These are phyloP conservation scores for Syrrhaptes paradoxus DNA, from an alignment of 2,113 vertebrate genomes.

Conservation along the genomic window DNA sequence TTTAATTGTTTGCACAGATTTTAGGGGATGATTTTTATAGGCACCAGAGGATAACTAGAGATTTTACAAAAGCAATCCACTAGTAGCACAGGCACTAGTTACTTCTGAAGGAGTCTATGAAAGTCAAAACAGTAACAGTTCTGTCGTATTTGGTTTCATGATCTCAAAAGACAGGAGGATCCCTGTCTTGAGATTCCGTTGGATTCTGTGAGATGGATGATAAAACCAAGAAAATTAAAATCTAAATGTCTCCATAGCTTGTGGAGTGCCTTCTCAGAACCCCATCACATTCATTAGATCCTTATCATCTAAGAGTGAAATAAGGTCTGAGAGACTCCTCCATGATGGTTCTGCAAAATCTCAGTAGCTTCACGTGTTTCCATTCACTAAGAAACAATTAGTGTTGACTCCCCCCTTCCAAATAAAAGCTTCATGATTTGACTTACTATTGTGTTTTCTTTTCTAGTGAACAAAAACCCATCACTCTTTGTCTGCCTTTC, in stretches of 20 bases:
- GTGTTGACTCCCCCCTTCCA: neutral
- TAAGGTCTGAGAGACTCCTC: neutral
- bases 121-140: neutral
- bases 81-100: neutral
- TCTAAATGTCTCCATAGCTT: neutral
- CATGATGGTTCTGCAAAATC: neutral
- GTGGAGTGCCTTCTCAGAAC: neutral
- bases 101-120: neutral
- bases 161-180: neutral
- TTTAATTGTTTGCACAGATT: neutral
- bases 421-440: neutral
- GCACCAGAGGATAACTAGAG: neutral
- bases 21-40: neutral
- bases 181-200: neutral
- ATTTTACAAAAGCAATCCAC: neutral
- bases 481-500: neutral
- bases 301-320: neutral
- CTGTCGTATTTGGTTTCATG: neutral
- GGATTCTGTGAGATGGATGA: neutral
- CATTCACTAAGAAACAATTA: neutral
- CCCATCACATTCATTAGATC: neutral
- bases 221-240: neutral
- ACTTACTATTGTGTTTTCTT: neutral
- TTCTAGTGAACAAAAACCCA: neutral
- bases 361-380: neutral